phyloP scores from a whole-genome alignment of 2,113 vertebrate species.

The Furnarius figulus region DNA sequence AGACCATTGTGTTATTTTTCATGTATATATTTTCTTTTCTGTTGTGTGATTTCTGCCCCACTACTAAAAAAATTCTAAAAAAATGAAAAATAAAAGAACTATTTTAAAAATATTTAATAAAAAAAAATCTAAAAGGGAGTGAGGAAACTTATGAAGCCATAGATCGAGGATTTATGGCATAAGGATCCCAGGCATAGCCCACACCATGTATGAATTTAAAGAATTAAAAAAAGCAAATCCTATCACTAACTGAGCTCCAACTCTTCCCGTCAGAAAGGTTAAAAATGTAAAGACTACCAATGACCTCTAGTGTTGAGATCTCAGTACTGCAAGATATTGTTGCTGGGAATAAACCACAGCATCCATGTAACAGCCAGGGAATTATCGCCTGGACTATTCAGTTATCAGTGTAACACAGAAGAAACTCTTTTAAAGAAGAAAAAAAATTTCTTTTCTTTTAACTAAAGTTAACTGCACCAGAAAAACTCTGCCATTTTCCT shows the following conservation, averaged over 20 bases:
- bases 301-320: conserved; percentile 31
- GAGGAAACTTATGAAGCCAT: background rate
- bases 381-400: background rate
- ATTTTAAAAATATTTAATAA: background rate
- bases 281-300: background rate
- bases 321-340: background rate
- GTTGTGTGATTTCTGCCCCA: background rate
- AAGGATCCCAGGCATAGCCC: background rate
- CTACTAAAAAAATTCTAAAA: background rate
- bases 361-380: background rate
- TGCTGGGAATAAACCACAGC: background rate
- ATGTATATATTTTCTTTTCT: background rate
- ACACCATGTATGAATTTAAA: background rate
- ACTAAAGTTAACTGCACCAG: background rate
- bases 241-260: background rate
- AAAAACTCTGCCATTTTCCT: background rate
- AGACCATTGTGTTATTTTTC: background rate
- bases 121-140: background rate
- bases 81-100: background rate
- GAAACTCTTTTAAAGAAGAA: background rate
- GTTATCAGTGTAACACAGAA: background rate
- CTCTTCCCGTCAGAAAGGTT: background rate
- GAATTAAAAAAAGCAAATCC: background rate
- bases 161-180: background rate
- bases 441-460: background rate